Evolutionary conservation across 1,140 invertebrate species (phyloP).

Genomic region (Drosophila teissieri): DNA sequence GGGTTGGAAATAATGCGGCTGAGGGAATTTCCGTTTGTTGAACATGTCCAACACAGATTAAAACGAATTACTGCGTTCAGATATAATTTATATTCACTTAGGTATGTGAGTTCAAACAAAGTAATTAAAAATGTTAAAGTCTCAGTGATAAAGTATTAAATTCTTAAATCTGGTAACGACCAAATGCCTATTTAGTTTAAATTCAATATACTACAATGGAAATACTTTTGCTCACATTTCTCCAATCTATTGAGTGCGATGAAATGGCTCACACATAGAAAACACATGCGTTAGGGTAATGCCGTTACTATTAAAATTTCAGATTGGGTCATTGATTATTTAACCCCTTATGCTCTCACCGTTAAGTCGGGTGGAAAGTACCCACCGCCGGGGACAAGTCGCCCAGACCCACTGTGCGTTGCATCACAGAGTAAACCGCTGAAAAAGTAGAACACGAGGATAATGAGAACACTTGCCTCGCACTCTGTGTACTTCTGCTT

Average conservation of each 20-base stretch:
- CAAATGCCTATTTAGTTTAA: no score
- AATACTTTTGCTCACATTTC: no score
- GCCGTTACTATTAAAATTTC: constrained; percentile 11
- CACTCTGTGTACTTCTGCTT: constrained; percentile 39
- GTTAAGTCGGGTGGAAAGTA: constrained; percentile 21
- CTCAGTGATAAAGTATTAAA: not conserved
- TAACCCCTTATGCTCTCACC: constrained; percentile 6
- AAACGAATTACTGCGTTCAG: not conserved
- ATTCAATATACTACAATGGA: no score
- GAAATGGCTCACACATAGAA: not conserved
- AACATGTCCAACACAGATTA: not conserved
- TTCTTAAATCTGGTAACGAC: not conserved
- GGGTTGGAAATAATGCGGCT: constrained; percentile 6
- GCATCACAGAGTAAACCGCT: constrained; percentile 52
- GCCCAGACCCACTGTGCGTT: constrained; percentile 35
- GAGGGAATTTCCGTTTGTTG: not conserved
- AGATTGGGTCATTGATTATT: constrained; percentile 11
- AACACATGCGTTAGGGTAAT: not conserved
- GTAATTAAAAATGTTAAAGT: not conserved
- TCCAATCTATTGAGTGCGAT: not conserved
- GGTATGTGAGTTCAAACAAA: not conserved
- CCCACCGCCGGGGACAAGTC: constrained; percentile 17
- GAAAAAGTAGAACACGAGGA: constrained; percentile 78
- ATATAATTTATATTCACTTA: not conserved
- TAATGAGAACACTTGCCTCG: constrained; percentile 76